Evolutionary conservation across 1,140 invertebrate genomes (phyloP), one percentile per base, ranked within the genome.

Genomic region (Tribolium madens): DNA sequence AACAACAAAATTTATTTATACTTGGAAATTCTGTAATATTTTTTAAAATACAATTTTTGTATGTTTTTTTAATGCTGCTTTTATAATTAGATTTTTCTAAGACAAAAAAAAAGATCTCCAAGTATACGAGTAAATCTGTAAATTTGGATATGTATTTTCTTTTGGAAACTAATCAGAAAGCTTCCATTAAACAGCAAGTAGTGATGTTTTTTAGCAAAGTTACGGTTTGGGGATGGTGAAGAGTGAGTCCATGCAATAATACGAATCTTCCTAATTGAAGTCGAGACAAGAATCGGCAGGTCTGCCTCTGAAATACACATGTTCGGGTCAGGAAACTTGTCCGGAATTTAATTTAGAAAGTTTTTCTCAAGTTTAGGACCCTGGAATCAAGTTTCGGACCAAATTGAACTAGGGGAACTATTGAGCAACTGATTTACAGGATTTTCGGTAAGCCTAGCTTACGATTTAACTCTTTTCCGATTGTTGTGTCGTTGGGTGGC

Each of bases 341-440:
- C 21, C 57, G 60, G 76, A 80, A 80, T 81, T 79, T 77, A 80
- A 80, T 81, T 81, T 77, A 74, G 77, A 79, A 81, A 79, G 78
- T 81, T 81, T 80, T 81, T 81, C 77, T 70, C 60, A 76, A 79
- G 77, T 80, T 78, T 50, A 68, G 79, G 64, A 64, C 70, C 75
- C 48, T 12, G 31, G 73, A 79, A 81, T 72, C 75, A 72, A 73
- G 76, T 73, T 77, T 71, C 73, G 50, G 52, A 50, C 75, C 52
- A 76, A 76, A 80, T 75, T 76, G 74, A 76, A 77, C 78, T 76
- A 77, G 57, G 73, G 74, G 52, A 81, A 81, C 79, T 81, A 80
- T 80, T 78, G 69, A 53, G 60, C 73, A 79, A 81, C 76, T 81
- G 71, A 78, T 76, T 79, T 76, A 79, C 52, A 33, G 70, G 68